Evolutionary conservation across 2,797 vertebrate genomes (phyloP), one percentile per base, ranked within the genome.

Genomic region (Rhodeus uyekii): DNA sequence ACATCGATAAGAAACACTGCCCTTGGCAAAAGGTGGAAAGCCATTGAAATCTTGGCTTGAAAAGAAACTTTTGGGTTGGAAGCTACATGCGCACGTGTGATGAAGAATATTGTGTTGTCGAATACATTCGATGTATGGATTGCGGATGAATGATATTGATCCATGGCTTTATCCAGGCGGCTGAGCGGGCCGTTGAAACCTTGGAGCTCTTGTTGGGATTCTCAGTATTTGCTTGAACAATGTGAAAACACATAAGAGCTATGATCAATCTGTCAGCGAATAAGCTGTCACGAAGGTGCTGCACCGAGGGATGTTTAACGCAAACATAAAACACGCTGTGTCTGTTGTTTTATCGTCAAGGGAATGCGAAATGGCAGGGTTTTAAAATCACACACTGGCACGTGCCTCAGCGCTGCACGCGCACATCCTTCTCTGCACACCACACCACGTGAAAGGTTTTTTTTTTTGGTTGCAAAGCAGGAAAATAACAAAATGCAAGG

Each of bases 261-360:
- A 89, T 93, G 93, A 94, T 95, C 93, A 93, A 94, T 95, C 91
- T 93, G 89, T 87, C 85, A 79, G 76, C 82, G 90, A 94, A 93
- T 91, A 92, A 92, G 91, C 91, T 92, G 92, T 93, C 93, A 92
- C 86, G 85, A 88, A 89, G 90, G 89, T 90, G 90, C 88, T 46
- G 84, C 91, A 87, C 92, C 85, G 85, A 92, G 92, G 93, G 93
- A 94, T 94, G 93, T 94, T 94, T 93, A 94, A 94, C 87, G 76
- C 88, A 91, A 92, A 93, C 92, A 92, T 93, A 93, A 94, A 94
- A 92, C 91, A 93, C 90, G 87, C 86, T 87, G 85, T 90, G 90
- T 92, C 90, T 90, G 87, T 93, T 92, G 91, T 92, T 94, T 93
- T 93, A 93, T 91, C 48, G 88, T 91, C 89, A 39, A 88, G 89